These are phyloP conservation scores for Cardinalis cardinalis DNA, from an alignment of 2,113 vertebrate genomes.

Conservation along the genomic window DNA sequence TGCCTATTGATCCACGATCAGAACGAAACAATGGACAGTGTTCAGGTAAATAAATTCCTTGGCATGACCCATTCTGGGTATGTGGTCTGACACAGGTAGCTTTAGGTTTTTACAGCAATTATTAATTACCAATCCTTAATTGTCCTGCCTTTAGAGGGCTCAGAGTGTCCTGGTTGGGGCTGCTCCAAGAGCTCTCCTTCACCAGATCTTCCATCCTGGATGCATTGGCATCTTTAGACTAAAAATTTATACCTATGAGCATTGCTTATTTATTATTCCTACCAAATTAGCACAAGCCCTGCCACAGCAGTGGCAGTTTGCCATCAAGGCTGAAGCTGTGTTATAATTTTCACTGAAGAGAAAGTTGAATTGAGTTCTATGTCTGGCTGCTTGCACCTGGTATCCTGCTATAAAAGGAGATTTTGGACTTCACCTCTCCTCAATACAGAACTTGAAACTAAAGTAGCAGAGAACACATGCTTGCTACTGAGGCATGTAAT, in stretches of 20 bases:
- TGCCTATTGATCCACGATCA: background rate
- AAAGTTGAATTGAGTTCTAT: background rate
- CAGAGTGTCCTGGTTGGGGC: background rate
- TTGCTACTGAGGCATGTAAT: constrained; percentile 32
- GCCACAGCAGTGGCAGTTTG: background rate
- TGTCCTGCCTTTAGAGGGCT: background rate
- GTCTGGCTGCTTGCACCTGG: background rate
- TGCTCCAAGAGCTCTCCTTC: background rate
- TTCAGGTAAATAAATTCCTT: background rate
- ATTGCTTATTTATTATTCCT: background rate
- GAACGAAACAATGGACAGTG: background rate
- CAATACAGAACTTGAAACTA: constrained; percentile 32
- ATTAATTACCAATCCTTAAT: background rate
- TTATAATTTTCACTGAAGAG: background rate
- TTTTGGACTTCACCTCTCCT: constrained; percentile 3
- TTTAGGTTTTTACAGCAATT: background rate
- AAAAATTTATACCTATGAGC: background rate
- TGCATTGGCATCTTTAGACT: background rate
- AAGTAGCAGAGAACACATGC: background rate
- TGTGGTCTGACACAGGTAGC: background rate
- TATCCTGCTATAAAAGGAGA: background rate
- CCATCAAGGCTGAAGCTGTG: background rate
- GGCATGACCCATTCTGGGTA: background rate
- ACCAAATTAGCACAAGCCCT: background rate
- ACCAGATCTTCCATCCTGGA: background rate